Percentiles rank a stretch among this genome's conserved stretches.
Conservation (phyloP, 2,113 vertebrate genomes). For the Apus apus region DNA sequence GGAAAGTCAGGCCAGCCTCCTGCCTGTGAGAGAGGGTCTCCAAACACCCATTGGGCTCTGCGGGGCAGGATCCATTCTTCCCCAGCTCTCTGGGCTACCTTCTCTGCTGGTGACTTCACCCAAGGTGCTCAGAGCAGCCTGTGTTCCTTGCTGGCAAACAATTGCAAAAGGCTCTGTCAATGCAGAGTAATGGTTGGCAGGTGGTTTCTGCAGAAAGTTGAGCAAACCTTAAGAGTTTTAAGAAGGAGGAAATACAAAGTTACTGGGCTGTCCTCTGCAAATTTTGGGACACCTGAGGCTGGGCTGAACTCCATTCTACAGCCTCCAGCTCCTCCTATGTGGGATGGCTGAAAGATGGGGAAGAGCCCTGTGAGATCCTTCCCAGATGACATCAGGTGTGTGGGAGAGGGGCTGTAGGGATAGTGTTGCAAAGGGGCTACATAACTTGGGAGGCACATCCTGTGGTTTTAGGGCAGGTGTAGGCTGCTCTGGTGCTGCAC, state of each 20-base stretch:
- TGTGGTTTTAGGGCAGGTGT: neutral
- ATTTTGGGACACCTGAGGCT: neutral
- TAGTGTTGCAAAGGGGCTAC: neutral
- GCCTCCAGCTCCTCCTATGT: neutral
- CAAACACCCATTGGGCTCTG: fast-evolving
- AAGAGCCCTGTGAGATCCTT: neutral
- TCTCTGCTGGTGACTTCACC: neutral
- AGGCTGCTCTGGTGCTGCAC: neutral
- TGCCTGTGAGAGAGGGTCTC: neutral
- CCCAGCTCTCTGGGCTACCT: neutral
- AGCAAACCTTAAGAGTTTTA: neutral
- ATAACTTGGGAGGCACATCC: neutral
- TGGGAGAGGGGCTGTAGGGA: neutral
- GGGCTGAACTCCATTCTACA: neutral
- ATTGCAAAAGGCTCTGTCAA: neutral
- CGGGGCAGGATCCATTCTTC: neutral
- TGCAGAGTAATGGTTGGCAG: neutral
- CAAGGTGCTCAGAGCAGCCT: neutral
- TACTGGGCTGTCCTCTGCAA: neutral
- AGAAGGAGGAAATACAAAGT: neutral
- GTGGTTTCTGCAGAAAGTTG: neutral
- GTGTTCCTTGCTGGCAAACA: neutral
- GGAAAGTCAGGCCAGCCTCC: neutral
- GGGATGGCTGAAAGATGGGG: neutral
- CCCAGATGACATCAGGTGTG: neutral